These are phyloP conservation scores for Corapipo altera DNA, from an alignment of 2,113 vertebrate species.

Conservation along the genomic window DNA sequence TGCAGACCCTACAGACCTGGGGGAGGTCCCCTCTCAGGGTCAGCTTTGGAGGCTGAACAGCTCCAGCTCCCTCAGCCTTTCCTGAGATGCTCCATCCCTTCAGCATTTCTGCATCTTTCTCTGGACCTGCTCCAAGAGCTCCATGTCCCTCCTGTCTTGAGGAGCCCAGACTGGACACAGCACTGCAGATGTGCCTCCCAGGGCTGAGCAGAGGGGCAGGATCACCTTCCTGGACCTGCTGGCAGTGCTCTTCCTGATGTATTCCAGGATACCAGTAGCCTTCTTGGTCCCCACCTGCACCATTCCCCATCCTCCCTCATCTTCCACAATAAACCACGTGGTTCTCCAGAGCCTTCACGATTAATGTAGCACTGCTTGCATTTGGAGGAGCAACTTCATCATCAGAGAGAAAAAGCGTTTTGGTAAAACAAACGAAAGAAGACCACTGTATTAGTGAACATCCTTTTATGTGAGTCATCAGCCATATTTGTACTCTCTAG, in stretches of 20 bases:
- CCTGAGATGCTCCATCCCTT: neutral
- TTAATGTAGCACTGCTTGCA: neutral
- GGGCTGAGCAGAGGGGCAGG: neutral
- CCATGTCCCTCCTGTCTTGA: neutral
- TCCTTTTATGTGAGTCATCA: neutral
- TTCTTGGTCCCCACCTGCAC: neutral
- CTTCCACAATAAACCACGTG: neutral
- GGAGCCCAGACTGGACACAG: neutral
- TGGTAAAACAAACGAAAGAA: neutral
- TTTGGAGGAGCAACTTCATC: neutral
- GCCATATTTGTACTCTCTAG: neutral
- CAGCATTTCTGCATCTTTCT: neutral
- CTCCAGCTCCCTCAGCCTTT: neutral
- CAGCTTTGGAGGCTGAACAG: neutral
- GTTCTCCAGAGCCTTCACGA: neutral
- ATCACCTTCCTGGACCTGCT: neutral
- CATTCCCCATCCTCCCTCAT: neutral
- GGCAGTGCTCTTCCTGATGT: neutral
- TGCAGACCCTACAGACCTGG: neutral
- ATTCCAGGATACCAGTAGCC: neutral
- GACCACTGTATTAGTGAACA: neutral
- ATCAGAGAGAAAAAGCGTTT: neutral
- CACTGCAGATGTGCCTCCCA: neutral
- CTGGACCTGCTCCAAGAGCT: neutral
- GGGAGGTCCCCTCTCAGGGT: neutral